Conservation (phyloP, 1,140 invertebrate species). For the Tetramorium parvispinum region DNA sequence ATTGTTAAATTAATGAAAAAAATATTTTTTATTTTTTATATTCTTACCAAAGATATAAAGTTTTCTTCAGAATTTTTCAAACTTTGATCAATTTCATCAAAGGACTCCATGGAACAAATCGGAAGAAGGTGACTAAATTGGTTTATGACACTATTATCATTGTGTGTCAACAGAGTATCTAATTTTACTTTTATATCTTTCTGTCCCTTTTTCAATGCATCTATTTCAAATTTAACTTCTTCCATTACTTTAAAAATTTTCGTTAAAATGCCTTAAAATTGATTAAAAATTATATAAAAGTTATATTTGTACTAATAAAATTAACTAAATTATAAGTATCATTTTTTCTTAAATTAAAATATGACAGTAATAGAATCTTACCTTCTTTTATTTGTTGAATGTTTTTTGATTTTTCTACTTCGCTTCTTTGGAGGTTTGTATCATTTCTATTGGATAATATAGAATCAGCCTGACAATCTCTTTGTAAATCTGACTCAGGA, state of each 20-base stretch:
- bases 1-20: background rate
- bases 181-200: background rate
- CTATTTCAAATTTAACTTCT: background rate
- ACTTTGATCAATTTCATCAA: background rate
- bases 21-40: background rate
- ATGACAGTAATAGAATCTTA: too few relatives aligned
- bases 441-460: too few relatives aligned
- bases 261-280: background rate
- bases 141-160: background rate
- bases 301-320: too few relatives aligned
- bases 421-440: too few relatives aligned
- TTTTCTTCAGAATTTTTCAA: background rate
- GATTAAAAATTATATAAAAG: too few relatives aligned
- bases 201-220: background rate
- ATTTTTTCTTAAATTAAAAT: background rate
- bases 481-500: too few relatives aligned
- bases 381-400: too few relatives aligned
- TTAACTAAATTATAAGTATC: too few relatives aligned
- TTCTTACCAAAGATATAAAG: slow-evolving; percentile 8
- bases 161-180: background rate
- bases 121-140: slow-evolving; percentile 2
- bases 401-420: too few relatives aligned
- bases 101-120: background rate
- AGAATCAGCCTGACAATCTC: too few relatives aligned
- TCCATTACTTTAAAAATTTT: slow-evolving; percentile 2